These are phyloP conservation scores for Holacanthus passer DNA, from an alignment of 2,113 vertebrate species.

Conservation along the genomic window DNA sequence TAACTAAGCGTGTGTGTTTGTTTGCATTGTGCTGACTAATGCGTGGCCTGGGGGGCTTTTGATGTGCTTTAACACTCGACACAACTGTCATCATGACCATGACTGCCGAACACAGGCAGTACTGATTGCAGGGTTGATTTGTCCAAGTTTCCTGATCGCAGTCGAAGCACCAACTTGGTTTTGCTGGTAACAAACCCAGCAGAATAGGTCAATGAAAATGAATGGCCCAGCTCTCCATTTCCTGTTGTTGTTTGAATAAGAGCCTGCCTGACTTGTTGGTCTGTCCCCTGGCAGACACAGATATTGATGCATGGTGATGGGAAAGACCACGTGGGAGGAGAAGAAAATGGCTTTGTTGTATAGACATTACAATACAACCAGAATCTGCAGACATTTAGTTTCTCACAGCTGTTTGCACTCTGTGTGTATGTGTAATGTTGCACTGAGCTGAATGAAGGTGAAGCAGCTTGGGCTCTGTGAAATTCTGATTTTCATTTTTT, in stretches of 20 bases:
- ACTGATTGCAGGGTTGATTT: constrained; percentile 43
- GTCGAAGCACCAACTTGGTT: background rate
- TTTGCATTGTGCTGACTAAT: constrained; percentile 76
- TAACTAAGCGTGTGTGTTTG: constrained; percentile 25
- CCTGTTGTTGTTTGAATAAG: constrained; percentile 35
- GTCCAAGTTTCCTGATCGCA: background rate
- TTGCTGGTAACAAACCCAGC: background rate
- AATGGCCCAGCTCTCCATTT: constrained; percentile 53
- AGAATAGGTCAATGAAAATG: constrained; percentile 53
- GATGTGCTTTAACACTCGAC: constrained; percentile 68
- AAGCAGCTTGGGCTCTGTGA: background rate
- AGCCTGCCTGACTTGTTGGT: constrained; percentile 1
- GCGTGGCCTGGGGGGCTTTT: constrained; percentile 63
- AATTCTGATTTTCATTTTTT: background rate
- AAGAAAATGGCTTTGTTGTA: background rate
- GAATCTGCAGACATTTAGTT: background rate
- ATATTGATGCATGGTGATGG: constrained; percentile 18
- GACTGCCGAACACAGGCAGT: constrained; percentile 16
- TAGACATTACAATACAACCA: background rate
- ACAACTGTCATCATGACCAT: constrained; percentile 32
- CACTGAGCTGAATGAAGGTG: background rate
- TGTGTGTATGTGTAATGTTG: background rate
- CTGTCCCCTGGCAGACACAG: background rate
- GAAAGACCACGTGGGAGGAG: background rate
- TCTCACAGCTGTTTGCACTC: background rate